phyloP scores from a whole-genome alignment of 2,888 invertebrate species.

The Steromphala cineraria region DNA sequence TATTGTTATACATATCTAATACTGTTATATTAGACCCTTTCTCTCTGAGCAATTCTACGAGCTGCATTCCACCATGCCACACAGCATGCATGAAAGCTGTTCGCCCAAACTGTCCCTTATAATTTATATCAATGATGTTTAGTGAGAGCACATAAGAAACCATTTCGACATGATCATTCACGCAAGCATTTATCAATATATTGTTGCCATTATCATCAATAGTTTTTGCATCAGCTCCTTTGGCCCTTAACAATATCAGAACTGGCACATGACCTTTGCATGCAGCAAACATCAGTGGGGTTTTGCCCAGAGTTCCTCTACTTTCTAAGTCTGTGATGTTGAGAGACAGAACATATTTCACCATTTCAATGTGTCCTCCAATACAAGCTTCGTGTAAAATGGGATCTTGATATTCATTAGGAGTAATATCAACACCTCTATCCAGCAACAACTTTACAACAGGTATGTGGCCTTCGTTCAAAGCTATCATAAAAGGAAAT shows the following conservation, averaged over 20 bases:
- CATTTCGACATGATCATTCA: background rate
- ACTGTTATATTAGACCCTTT: background rate
- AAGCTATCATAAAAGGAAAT: too few relatives aligned
- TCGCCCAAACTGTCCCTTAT: background rate
- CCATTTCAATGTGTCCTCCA: background rate
- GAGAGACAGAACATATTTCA: background rate
- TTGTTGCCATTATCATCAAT: background rate
- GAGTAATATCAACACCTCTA: too few relatives aligned
- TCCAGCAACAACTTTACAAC: too few relatives aligned
- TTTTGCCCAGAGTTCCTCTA: background rate
- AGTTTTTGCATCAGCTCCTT: background rate
- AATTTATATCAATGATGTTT: background rate
- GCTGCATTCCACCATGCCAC: too few relatives aligned
- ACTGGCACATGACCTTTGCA: background rate
- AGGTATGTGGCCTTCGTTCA: too few relatives aligned
- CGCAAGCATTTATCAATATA: background rate
- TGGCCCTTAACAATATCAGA: background rate
- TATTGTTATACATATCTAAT: background rate
- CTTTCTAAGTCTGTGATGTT: background rate
- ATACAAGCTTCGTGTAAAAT: background rate
- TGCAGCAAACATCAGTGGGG: background rate
- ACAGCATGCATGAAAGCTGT: background rate
- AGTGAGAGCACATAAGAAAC: background rate
- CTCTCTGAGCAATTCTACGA: background rate
- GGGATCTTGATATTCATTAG: too few relatives aligned